These are phyloP conservation scores for Corythoichthys intestinalis DNA, from an alignment of 2,113 vertebrate genomes.

Conservation along the genomic window DNA sequence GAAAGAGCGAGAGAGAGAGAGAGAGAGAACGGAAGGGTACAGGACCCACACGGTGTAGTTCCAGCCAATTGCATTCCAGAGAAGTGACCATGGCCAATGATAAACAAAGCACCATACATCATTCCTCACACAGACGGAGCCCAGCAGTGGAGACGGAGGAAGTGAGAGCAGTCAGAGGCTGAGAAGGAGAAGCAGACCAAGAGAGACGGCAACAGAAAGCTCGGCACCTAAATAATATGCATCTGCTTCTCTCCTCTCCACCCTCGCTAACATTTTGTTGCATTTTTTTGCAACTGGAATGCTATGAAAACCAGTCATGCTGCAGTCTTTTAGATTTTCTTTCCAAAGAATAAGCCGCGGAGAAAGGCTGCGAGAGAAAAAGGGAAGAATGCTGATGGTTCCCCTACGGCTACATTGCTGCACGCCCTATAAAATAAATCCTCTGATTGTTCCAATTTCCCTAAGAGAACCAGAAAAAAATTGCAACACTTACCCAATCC, in stretches of 20 bases:
- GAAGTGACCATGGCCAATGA: constrained; percentile 77
- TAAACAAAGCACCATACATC: constrained; percentile 78
- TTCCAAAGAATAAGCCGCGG: constrained; percentile 21
- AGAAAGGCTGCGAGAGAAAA: constrained; percentile 29
- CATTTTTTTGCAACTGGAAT: constrained; percentile 54
- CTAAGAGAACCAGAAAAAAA: constrained; percentile 50
- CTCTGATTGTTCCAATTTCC: constrained; percentile 63
- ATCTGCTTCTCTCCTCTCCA: constrained; percentile 55
- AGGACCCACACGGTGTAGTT: constrained; percentile 78
- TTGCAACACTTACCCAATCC: constrained; percentile 71
- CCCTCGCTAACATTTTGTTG: constrained; percentile 59
- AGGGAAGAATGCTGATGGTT: constrained; percentile 27
- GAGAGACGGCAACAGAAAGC: constrained; percentile 51
- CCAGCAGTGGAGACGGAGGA: constrained; percentile 53
- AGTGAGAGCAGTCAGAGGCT: constrained; percentile 44
- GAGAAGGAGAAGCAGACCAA: constrained; percentile 43
- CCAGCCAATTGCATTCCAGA: constrained; percentile 82
- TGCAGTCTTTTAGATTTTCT: constrained; percentile 54
- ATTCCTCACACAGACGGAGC: constrained; percentile 66
- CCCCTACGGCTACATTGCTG: constrained; percentile 28
- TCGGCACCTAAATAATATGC: constrained; percentile 44
- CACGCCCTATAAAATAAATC: constrained; percentile 30
- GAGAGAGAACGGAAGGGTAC: constrained; percentile 65
- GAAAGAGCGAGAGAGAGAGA: constrained; percentile 30
- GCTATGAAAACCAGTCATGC: constrained; percentile 52